Base-by-base conservation (phyloP, 2,888 invertebrate species). In the Caenorhabditis imperialis region DNA sequence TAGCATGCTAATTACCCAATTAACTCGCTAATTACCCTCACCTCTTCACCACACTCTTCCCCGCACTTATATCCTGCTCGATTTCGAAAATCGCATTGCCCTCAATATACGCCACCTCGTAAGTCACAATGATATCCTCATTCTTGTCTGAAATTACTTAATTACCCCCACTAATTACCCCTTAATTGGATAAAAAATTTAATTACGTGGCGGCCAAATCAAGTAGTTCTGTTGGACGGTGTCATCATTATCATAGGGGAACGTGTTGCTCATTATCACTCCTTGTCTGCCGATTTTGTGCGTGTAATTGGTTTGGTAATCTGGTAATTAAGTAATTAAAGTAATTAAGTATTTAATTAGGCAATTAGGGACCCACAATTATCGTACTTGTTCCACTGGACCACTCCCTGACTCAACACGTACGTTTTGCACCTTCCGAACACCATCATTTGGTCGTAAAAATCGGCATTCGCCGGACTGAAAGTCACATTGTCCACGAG, bases 91-190 rank as follows among this genome's bases (percentile, higher is more conserved):
- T 3, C 1, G 42, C 18, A 40, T 50, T 38, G 14, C 42, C 16
- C 12, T 47, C 40, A n/a, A 65, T 57, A 3, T 18, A 10, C 12
- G 50, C 65, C 10, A 57, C 48, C 37, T 65, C 65, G n/a, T 65
- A 65, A 10, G 30, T 55, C 3, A 65, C 65, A 23, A 65, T 57
- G 10, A 65, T 65, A 14, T 65, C 50, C 16, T 54, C 35, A 25
- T 55, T 48, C 4, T 14, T 12, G 10, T 23, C 30, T 50, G 35
- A 37, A 50, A 35, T 33, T n/a, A n/a, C n/a, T n/a, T n/a, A n/a
- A n/a, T n/a, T n/a, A n/a, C n/a, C n/a, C n/a, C n/a, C n/a, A n/a
- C n/a, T n/a, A n/a, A n/a, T n/a, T n/a, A n/a, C n/a, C n/a, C n/a
- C n/a, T n/a, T n/a, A 30, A 30, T 30, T 6, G 10, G 10, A 30